phyloP scores from a whole-genome alignment of 1,140 invertebrate genomes.

The Drosophila leontia region DNA sequence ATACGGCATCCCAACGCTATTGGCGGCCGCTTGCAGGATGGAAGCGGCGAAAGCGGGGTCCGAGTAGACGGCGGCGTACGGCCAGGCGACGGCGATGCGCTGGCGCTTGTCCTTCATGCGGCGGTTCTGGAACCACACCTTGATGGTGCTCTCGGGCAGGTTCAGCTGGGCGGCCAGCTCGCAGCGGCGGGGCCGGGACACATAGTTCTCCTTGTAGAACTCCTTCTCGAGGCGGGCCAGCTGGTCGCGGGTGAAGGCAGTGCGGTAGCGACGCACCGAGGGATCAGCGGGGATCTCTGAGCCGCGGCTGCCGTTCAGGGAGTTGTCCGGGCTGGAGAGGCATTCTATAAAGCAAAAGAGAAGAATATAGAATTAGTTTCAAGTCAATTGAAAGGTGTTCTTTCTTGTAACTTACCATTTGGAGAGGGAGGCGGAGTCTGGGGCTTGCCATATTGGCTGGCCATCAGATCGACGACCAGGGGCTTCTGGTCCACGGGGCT shows the following conservation, averaged over 20 bases:
- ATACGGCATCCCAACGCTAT: slow-evolving; percentile 87
- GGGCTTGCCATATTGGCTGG: slow-evolving; percentile 80
- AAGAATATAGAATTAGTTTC: slow-evolving; percentile 35
- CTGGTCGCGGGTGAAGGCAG: slow-evolving; percentile 99
- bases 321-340: slow-evolving; percentile 84
- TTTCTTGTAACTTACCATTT: slow-evolving; percentile 69
- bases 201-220: slow-evolving; percentile 99
- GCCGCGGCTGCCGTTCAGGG: slow-evolving; percentile 74
- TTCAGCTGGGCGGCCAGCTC: slow-evolving; percentile 97
- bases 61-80: slow-evolving; percentile 95
- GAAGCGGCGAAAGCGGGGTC: slow-evolving; percentile 96
- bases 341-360: slow-evolving; percentile 75
- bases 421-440: slow-evolving; percentile 83
- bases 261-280: slow-evolving; percentile 95
- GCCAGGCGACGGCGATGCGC: slow-evolving; percentile 96
- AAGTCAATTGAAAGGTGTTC: neutral
- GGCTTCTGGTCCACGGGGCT: slow-evolving; percentile 77
- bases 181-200: slow-evolving; percentile 96
- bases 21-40: slow-evolving; percentile 95
- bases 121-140: slow-evolving; percentile 99
- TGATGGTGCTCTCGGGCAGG: slow-evolving; percentile 98
- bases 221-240: slow-evolving; percentile 97
- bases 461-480: slow-evolving; percentile 79
- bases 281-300: slow-evolving; percentile 86
- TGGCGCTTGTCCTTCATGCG: slow-evolving; percentile 99